phyloP scores from a whole-genome alignment of 2,888 invertebrate genomes.

The Gymnosoma rotundatum region DNA sequence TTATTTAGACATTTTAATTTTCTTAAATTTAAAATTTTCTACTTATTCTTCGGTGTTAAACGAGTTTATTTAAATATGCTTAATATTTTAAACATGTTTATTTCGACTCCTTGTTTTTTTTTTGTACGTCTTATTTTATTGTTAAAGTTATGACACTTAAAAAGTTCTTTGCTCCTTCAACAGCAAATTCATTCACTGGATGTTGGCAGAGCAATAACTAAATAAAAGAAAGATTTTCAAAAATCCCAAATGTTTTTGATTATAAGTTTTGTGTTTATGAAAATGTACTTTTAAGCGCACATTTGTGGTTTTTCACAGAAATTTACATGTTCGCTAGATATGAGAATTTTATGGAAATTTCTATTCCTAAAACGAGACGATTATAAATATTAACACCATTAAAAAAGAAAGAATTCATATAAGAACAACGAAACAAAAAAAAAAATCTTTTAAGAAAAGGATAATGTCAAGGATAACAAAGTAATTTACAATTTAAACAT shows the following conservation, averaged over 20 bases:
- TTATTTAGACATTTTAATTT: too few relatives aligned
- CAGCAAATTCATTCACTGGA: conserved; percentile 40
- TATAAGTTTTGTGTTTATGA: conserved; percentile 73
- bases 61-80: conserved; percentile 24
- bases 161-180: conserved; percentile 73
- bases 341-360: conserved; percentile 53
- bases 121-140: conserved; percentile 43
- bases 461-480: conserved; percentile 69
- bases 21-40: neutral
- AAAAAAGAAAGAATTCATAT: neutral
- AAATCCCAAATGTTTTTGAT: conserved; percentile 69
- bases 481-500: conserved; percentile 63
- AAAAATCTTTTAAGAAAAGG: conserved; percentile 47
- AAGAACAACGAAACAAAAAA: neutral
- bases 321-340: conserved; percentile 9
- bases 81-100: conserved; percentile 31
- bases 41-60: neutral
- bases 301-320: conserved; percentile 70
- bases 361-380: conserved; percentile 65
- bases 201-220: conserved; percentile 46
- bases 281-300: conserved; percentile 72
- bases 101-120: conserved; percentile 29
- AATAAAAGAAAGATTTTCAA: conserved; percentile 53
- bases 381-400: conserved; percentile 69
- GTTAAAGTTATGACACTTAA: conserved; percentile 56